These are phyloP conservation scores for Lacanobia oleracea DNA, from an alignment of 2,888 invertebrate species.

Conservation along the genomic window DNA sequence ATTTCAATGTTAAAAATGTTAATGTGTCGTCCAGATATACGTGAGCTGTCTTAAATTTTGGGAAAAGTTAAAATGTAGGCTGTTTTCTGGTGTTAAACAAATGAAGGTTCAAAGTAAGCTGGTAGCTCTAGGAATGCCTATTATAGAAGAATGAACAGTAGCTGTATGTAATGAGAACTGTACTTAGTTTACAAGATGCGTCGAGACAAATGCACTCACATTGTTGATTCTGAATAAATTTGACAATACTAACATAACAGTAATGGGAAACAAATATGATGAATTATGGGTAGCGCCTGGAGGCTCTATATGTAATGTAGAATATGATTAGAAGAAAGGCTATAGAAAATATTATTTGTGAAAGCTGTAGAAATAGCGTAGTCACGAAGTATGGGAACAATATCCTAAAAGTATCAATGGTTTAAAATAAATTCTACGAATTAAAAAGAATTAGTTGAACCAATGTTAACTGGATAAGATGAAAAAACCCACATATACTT, in stretches of 20 bases:
- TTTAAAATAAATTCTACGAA: neutral
- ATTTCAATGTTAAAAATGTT: constrained; percentile 81
- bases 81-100: constrained; percentile 19
- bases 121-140: constrained; percentile 60
- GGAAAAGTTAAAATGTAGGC: constrained; percentile 32
- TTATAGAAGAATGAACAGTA: constrained; percentile 64
- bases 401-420: neutral
- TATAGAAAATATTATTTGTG: neutral
- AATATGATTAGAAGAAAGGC: neutral
- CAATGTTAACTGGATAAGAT: neutral
- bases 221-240: constrained; percentile 65
- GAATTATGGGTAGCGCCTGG: constrained; percentile 5
- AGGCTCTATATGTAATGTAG: neutral
- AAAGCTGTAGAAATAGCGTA: neutral
- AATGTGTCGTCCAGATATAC: constrained; percentile 64
- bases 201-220: constrained; percentile 50
- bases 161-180: constrained; percentile 63
- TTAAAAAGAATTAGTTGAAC: neutral
- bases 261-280: constrained; percentile 42
- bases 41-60: constrained; percentile 56
- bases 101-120: constrained; percentile 43
- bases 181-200: constrained; percentile 60
- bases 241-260: constrained; percentile 48
- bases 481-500: too few species aligned
- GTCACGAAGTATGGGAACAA: too few species aligned